Evolutionary conservation across 2,797 vertebrate genomes (phyloP).

Genomic region (Oreochromis mossambicus): DNA sequence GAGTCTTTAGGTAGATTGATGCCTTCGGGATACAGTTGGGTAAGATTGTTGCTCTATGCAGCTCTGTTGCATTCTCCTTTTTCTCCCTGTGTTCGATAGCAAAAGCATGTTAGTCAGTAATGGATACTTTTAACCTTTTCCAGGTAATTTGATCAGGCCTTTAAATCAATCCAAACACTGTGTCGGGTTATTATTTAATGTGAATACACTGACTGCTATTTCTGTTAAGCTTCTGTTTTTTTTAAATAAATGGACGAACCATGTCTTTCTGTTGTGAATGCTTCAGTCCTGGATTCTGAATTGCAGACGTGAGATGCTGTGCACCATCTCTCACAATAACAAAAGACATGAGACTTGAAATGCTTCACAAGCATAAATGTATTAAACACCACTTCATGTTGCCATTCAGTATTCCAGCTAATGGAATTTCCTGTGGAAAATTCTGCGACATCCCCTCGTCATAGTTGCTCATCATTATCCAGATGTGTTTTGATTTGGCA

Average conservation of each 20-base stretch:
- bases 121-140: constrained; percentile 77
- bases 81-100: constrained; percentile 55
- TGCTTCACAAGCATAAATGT: constrained; percentile 25
- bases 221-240: constrained; percentile 20
- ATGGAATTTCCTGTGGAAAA: constrained; percentile 41
- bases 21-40: constrained; percentile 54
- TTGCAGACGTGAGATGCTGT: constrained; percentile 43
- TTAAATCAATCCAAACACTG: constrained; percentile 71
- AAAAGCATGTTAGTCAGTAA: constrained; percentile 68
- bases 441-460: background rate
- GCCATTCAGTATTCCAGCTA: background rate
- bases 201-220: constrained; percentile 33
- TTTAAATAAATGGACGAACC: constrained; percentile 31
- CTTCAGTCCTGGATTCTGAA: constrained; percentile 45
- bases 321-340: constrained; percentile 26
- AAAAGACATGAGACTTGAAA: constrained; percentile 28
- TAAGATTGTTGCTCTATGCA: constrained; percentile 43
- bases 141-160: constrained; percentile 72
- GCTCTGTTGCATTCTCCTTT: constrained; percentile 46
- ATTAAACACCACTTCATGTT: constrained; percentile 26
- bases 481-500: constrained; percentile 27
- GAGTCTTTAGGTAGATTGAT: constrained; percentile 46
- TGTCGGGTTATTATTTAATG: constrained; percentile 59
- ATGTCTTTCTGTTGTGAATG: constrained; percentile 54
- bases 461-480: background rate